phyloP scores from a whole-genome alignment of 2,113 vertebrate species.

The Polypterus bichir region DNA sequence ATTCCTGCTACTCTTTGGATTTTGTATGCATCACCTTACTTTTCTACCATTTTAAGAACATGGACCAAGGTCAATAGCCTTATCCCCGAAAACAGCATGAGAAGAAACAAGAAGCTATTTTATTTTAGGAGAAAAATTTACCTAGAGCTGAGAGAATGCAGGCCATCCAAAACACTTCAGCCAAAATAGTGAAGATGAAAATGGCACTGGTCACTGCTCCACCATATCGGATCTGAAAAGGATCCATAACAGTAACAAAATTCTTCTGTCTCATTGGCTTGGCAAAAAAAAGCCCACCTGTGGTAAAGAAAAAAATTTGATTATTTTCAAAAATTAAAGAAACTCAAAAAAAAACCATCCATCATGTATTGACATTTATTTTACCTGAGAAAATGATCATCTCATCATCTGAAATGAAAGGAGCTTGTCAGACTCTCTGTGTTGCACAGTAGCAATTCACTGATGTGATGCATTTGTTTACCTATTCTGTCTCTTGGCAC shows the following conservation, averaged over 20 bases:
- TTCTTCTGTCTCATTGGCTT: slow-evolving; percentile 69
- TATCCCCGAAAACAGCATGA: not conserved
- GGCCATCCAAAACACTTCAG: slow-evolving; percentile 62
- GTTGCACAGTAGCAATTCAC: no score
- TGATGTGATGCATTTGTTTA: no score
- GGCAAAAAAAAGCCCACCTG: slow-evolving; percentile 56
- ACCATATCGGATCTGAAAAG: slow-evolving; percentile 56
- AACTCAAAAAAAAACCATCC: not conserved
- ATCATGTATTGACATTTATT: not conserved
- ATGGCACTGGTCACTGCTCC: slow-evolving; percentile 45
- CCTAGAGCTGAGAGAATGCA: slow-evolving; percentile 64
- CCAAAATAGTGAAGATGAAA: slow-evolving; percentile 48
- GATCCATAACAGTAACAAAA: slow-evolving; percentile 60
- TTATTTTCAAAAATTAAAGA: not conserved
- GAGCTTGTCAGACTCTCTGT: no score
- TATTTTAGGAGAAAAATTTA: slow-evolving; percentile 22
- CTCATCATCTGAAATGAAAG: not conserved
- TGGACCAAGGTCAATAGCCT: not conserved
- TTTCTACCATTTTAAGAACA: not conserved
- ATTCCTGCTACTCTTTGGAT: not conserved
- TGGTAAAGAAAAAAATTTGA: slow-evolving; percentile 7
- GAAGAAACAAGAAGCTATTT: not conserved
- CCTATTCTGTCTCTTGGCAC: no score
- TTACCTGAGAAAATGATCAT: not conserved
- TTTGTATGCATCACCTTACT: not conserved